Percentiles rank a stretch among this genome's conserved stretches.
Evolutionary conservation across 2,888 invertebrate genomes (phyloP).

Genomic region (Antheraea assamensis): DNA sequence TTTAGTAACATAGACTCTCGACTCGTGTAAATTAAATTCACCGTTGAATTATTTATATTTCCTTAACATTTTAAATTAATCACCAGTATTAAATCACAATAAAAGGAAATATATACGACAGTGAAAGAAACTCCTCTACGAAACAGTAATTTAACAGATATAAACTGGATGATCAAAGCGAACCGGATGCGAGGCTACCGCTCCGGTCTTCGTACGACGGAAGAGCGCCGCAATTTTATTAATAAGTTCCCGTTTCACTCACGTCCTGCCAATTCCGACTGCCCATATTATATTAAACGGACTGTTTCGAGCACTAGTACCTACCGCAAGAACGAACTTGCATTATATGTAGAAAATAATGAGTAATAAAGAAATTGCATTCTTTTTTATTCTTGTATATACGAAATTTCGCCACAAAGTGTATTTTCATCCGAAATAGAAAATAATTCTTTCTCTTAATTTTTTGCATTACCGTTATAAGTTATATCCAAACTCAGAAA

Average conservation of each 20-base stretch:
- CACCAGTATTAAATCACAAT: slow-evolving; percentile 11
- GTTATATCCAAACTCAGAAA: no score
- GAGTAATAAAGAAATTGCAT: no score
- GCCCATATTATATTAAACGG: slow-evolving; percentile 19
- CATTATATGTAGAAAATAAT: no score
- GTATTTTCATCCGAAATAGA: no score
- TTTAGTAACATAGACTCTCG: not conserved
- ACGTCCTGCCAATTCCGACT: slow-evolving; percentile 66
- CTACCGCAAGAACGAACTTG: not conserved
- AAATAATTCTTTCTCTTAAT: no score
- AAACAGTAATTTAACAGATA: slow-evolving; percentile 50
- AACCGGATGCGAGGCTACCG: slow-evolving; percentile 64
- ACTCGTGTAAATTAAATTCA: not conserved
- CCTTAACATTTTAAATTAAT: slow-evolving; percentile 13
- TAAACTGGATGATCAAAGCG: slow-evolving; percentile 67
- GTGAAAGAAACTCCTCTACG: slow-evolving; percentile 38
- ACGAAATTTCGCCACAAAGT: no score
- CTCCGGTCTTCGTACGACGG: slow-evolving; percentile 64
- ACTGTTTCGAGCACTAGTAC: not conserved
- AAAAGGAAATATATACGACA: slow-evolving; percentile 17
- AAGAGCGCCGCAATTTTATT: slow-evolving; percentile 76
- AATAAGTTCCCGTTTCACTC: slow-evolving; percentile 77
- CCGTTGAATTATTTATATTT: slow-evolving; percentile 2
- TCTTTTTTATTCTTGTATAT: no score
- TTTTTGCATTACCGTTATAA: no score